phyloP scores from a whole-genome alignment of 2,888 invertebrate genomes.

The Cephus sareptanus region DNA sequence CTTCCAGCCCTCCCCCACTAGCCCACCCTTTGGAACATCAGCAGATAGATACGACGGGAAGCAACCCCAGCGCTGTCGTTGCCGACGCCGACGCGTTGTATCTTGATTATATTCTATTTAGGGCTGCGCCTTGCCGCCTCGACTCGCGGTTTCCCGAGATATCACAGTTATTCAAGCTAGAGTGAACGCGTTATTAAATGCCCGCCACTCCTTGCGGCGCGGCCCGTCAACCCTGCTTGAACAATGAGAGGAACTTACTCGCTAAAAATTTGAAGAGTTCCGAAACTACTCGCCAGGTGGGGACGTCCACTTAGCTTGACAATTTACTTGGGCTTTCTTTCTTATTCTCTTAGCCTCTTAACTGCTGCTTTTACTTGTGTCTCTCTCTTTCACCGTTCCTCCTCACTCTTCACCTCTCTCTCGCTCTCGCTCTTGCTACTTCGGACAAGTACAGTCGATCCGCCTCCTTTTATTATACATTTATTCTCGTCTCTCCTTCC shows the following conservation, averaged over 20 bases:
- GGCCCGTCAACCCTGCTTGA: neutral
- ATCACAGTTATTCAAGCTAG: conserved; percentile 38
- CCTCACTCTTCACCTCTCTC: too few species aligned
- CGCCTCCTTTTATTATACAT: neutral
- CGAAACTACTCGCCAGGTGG: neutral
- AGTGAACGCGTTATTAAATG: conserved; percentile 21
- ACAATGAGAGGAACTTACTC: neutral
- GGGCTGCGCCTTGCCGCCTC: conserved; percentile 34
- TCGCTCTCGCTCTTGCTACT: neutral
- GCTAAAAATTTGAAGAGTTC: neutral
- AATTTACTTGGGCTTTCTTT: neutral
- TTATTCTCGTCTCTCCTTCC: neutral
- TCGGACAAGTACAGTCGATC: neutral
- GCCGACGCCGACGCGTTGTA: conserved; percentile 35
- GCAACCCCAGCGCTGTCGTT: conserved; percentile 25
- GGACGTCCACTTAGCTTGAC: neutral
- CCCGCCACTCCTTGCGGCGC: conserved; percentile 2
- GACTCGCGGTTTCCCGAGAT: conserved; percentile 27
- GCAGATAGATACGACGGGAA: conserved; percentile 28
- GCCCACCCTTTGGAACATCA: conserved; percentile 17
- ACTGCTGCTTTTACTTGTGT: neutral
- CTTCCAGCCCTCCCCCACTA: too few species aligned
- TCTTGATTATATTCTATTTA: conserved; percentile 55
- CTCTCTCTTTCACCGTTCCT: neutral
- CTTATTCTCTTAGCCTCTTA: neutral